Evolutionary conservation across 2,797 vertebrate genomes (phyloP), one percentile per base, ranked within the genome.

Genomic region (Atherinosoma microstoma): DNA sequence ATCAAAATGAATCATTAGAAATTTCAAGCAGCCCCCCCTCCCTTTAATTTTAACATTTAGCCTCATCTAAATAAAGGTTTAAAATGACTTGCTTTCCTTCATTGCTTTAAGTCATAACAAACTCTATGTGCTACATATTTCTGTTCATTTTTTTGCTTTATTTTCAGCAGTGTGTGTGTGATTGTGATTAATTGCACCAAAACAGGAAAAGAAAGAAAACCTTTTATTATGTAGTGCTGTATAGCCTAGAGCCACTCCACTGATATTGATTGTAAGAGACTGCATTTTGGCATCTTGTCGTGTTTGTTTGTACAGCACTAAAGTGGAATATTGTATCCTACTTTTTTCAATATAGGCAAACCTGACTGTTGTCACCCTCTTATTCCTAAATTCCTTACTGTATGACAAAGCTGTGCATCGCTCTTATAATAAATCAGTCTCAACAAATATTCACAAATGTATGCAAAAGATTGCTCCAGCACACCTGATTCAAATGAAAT

Each of bases 171-270:
- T 35, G 29, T 51, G 61, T 73, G 72, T 82, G 60, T 67, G 64
- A 78, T 66, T 62, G 36, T 67, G 38, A 67, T 1, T 45, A 60
- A 67, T 51, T 13, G 27, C 56, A 47, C 42, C 34, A 64, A 57
- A 77, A 70, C n/a, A 72, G 70, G 35, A 73, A 58, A 24, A n/a
- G 38, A 56, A 35, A 11, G 54, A 5, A 53, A 65, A 32, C 36
- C 45, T 34, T 36, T 4, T 75, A 64, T 76, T 76, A 64, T 70
- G 73, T 73, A 70, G 22, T 65, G 60, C 79, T 75, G 67, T 66
- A 47, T 53, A 78, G 72, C 83, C 68, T 22, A 18, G 24, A 89
- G 78, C 66, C 29, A 58, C 45, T 67, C 54, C 15, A 22, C 53
- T 67, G 67, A 63, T 79, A 71, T 80, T 78, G 42, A 83, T 57